Percentiles rank a stretch among this genome's conserved stretches.
Conservation (phyloP, 2,797 vertebrate genomes). For the Eleutherodactylus coqui region DNA sequence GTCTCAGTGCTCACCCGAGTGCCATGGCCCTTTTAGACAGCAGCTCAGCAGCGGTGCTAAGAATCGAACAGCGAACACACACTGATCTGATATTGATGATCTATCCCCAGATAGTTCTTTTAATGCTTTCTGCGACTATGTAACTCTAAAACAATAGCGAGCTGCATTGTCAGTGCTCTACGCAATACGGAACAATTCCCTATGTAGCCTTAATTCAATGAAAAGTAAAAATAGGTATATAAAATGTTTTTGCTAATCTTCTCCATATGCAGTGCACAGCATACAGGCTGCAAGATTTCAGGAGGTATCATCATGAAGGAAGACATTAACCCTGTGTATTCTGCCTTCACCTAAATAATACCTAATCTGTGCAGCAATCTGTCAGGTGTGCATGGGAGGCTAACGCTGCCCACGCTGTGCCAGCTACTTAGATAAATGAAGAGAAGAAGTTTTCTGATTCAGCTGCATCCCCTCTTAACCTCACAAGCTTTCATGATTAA, state of each 20-base stretch:
- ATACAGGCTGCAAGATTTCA: neutral
- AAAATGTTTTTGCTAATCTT: neutral
- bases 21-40: too few species aligned
- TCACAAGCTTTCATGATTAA: conserved; percentile 48
- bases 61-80: too few species aligned
- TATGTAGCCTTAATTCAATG: neutral
- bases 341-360: neutral
- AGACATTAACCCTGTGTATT: neutral
- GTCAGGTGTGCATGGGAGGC: conserved; percentile 1
- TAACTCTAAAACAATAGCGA: neutral
- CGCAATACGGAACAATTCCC: neutral
- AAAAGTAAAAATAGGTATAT: neutral
- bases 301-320: neutral
- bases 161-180: neutral
- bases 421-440: conserved; percentile 42
- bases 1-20: too few species aligned
- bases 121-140: too few species aligned
- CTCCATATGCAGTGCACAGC: neutral
- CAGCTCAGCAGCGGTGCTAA: too few species aligned
- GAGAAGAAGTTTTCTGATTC: conserved; percentile 52
- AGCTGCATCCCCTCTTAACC: conserved; percentile 55
- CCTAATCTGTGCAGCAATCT: neutral
- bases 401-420: conserved; percentile 8
- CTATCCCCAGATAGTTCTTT: too few species aligned
- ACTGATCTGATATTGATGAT: too few species aligned